Evolutionary conservation across 1,140 invertebrate genomes (phyloP), one percentile per base, ranked within the genome.

Genomic region (Diorhabda elongata): DNA sequence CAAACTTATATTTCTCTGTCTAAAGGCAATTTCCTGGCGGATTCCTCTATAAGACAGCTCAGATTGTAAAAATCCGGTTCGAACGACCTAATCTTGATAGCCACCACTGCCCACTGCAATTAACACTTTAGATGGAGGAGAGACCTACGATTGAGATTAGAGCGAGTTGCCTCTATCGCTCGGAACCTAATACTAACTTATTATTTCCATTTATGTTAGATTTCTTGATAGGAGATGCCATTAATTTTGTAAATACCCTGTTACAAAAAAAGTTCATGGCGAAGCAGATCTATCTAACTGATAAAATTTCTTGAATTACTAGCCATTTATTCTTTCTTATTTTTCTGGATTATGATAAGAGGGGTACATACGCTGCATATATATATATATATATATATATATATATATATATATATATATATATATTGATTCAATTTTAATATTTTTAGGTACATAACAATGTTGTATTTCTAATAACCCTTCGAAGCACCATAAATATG

Each of bases 1-100:
- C 75, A 74, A 74, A 76, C 73, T 76, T 76, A 76, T 76, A 76
- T 76, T 74, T 76, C 73, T 73, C 73, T 75, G 75, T 76, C 73
- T 68, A 69, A 72, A 74, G 73, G 73, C 75, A 76, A 76, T 76
- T 76, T 76, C 75, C 75, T 73, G 71, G 47, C 69, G 70, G 73
- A 76, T 76, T 71, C 73, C n/a, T 47, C 67, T 66, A 69, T 73
- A 72, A 74, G 73, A 74, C 71, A 74, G 70, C 61, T 56, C 67
- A 71, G 69, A 69, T 68, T 69, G 68, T 71, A 71, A 69, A 74
- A 74, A 74, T 57, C 69, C 68, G 60, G 65, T 45, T 62, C 59
- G 26, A 67, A 67, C 42, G 43, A 26, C 44, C 42, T 6, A 69
- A 74, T 74, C 74, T 73, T 71, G 74, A 76, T 76, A 76, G 74